These are phyloP conservation scores for Silurus glanis DNA, from an alignment of 2,113 vertebrate genomes.

Conservation along the genomic window DNA sequence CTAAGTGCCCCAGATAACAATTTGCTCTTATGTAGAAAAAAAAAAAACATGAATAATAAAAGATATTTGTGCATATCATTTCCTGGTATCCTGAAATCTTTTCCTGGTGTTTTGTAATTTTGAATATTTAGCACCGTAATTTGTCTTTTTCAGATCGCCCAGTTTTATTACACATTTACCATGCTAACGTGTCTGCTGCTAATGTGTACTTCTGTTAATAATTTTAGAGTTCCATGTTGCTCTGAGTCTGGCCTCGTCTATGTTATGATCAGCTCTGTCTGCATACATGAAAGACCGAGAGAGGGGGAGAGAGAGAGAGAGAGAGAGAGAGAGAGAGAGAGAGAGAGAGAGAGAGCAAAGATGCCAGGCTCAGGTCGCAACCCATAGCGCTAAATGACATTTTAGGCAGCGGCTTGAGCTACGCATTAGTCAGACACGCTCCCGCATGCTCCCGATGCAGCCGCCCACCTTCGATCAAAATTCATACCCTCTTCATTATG, in stretches of 20 bases:
- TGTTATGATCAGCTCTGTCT: constrained; percentile 33
- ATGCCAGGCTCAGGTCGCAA: constrained; percentile 14
- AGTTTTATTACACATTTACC: neutral
- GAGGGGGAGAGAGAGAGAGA: neutral
- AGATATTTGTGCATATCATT: neutral
- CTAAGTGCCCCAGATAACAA: neutral
- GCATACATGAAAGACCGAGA: neutral
- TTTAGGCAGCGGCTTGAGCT: constrained; percentile 21
- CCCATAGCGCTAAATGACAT: constrained; percentile 27
- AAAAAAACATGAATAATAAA: neutral
- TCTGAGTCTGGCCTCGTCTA: constrained; percentile 19
- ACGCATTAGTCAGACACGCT: constrained; percentile 31
- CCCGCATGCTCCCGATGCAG: constrained; percentile 28
- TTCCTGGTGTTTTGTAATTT: neutral
- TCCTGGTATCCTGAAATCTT: too few relatives aligned
- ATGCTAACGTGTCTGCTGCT: constrained; percentile 15
- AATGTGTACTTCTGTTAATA: constrained; percentile 27
- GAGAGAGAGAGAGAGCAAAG: neutral
- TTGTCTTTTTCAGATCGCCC: neutral
- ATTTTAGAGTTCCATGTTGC: constrained; percentile 18
- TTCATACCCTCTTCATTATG: constrained; percentile 56
- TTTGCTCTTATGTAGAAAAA: neutral
- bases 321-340: neutral
- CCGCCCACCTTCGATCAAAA: constrained; percentile 49
- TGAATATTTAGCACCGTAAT: neutral